Evolutionary conservation across 1,140 invertebrate species (phyloP).

Genomic region (Aradophagus sp.): DNA sequence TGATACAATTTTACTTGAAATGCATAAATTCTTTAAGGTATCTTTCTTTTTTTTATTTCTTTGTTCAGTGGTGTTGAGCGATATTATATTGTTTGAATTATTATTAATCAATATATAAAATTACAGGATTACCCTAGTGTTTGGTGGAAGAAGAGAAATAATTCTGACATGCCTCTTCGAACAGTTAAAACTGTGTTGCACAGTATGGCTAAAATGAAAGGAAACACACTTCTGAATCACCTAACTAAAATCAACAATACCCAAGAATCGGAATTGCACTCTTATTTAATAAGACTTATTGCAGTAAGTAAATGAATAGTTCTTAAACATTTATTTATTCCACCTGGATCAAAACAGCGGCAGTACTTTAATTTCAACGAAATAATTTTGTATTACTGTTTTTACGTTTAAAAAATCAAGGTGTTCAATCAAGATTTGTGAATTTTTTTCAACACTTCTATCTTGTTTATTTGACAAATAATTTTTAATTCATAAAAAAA

Average conservation of each 20-base stretch:
- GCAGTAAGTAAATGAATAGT: slow-evolving; percentile 74
- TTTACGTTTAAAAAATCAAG: too few relatives aligned
- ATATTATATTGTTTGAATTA: too few relatives aligned
- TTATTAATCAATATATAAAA: too few relatives aligned
- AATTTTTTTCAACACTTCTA: too few relatives aligned
- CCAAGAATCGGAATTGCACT: slow-evolving; percentile 87
- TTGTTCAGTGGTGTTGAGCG: too few relatives aligned
- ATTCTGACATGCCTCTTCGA: slow-evolving; percentile 85
- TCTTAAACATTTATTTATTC: slow-evolving; percentile 18
- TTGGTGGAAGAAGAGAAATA: slow-evolving; percentile 85
- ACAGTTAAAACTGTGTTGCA: slow-evolving; percentile 95
- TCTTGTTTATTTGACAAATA: not conserved
- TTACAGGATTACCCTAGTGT: slow-evolving; percentile 84
- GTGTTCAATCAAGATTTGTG: too few relatives aligned
- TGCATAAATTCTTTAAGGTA: slow-evolving; percentile 87
- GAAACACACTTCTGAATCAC: slow-evolving; percentile 84
- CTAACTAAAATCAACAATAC: slow-evolving; percentile 85
- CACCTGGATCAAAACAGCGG: too few relatives aligned
- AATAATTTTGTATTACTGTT: too few relatives aligned
- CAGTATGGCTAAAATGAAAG: slow-evolving; percentile 86
- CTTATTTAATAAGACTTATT: slow-evolving; percentile 85
- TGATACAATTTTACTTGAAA: slow-evolving; percentile 87
- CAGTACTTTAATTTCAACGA: too few relatives aligned
- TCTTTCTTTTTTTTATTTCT: too few relatives aligned
- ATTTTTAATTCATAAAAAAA: too few relatives aligned